Conservation (phyloP, 35 echinoderm and acorn worm species). For the Lytechinus variegatus region DNA sequence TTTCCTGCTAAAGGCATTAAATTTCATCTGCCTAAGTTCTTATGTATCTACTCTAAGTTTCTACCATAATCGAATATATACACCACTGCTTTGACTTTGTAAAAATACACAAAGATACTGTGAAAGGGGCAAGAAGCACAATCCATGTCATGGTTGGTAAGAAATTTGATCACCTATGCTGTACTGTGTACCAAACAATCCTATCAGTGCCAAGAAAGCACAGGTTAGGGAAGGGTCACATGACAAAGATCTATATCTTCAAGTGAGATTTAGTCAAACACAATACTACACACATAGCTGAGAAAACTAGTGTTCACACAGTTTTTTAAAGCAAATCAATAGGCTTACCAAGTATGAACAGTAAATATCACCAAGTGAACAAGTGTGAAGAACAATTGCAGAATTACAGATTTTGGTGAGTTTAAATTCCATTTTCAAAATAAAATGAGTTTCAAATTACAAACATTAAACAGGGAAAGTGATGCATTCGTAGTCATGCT, state of each 20-base stretch:
- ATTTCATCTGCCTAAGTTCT: neutral
- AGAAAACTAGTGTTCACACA: neutral
- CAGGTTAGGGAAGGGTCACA: slow-evolving; percentile 7
- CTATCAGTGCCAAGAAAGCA: neutral
- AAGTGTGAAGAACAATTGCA: too few relatives aligned
- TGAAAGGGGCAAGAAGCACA: neutral
- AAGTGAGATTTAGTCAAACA: neutral
- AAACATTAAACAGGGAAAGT: too few relatives aligned
- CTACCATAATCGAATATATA: neutral
- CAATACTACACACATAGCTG: neutral
- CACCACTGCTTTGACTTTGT: neutral
- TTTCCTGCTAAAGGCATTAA: too few relatives aligned
- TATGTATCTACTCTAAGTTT: neutral
- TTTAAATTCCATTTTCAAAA: too few relatives aligned
- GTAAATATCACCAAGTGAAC: too few relatives aligned
- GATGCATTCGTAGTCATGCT: too few relatives aligned
- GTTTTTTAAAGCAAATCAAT: neutral
- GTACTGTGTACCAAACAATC: neutral
- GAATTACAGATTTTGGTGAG: too few relatives aligned
- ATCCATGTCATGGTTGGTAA: neutral
- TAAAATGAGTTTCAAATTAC: too few relatives aligned
- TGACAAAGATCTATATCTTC: neutral
- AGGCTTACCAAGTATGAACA: too few relatives aligned
- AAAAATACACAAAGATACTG: neutral
- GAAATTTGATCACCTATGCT: neutral